phyloP scores from a whole-genome alignment of 2,113 vertebrate genomes.

The Sterrhoptilus dennistouni region DNA sequence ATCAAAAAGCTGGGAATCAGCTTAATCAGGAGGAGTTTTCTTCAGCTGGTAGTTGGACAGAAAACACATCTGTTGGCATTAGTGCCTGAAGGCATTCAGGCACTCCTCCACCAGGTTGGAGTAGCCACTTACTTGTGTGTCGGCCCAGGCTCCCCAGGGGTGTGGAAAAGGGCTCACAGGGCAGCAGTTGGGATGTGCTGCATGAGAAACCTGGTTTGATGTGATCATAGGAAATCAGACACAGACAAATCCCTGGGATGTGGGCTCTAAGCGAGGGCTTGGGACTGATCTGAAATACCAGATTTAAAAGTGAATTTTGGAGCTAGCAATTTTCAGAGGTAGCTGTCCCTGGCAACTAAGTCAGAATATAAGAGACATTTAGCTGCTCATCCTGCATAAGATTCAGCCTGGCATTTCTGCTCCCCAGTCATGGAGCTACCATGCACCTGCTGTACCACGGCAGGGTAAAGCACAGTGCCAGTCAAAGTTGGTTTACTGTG shows the following conservation, averaged over 20 bases:
- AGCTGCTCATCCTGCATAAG: neutral
- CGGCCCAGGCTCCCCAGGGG: accelerated
- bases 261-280: neutral
- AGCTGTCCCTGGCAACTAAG: neutral
- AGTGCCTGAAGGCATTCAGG: neutral
- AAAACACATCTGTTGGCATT: neutral
- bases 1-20: neutral
- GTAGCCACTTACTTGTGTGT: neutral
- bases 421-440: neutral
- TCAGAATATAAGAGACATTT: neutral
- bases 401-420: neutral
- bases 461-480: neutral
- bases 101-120: accelerated
- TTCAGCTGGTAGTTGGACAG: neutral
- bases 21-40: neutral
- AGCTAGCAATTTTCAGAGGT: neutral
- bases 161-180: accelerated
- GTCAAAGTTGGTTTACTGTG: neutral
- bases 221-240: neutral
- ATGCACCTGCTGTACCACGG: neutral
- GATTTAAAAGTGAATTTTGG: neutral
- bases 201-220: neutral
- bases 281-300: neutral
- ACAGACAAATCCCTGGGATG: neutral
- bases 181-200: neutral